Evolutionary conservation across 1,140 invertebrate genomes (phyloP).

Genomic region (Papilio polyxenes): DNA sequence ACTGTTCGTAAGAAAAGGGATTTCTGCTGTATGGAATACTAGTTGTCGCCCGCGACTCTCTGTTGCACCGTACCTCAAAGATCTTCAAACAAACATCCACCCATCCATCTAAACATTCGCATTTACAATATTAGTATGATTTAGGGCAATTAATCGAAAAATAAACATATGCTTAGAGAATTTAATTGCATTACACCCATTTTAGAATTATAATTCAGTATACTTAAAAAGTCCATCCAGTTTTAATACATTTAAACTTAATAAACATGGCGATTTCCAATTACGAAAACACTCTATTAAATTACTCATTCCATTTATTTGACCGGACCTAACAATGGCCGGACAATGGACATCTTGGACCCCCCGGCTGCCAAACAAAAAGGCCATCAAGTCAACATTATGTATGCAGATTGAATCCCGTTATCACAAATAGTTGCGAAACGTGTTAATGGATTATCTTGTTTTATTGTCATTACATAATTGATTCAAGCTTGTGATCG

Average conservation of each 20-base stretch:
- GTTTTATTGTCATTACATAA: slow-evolving; percentile 29
- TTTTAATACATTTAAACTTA: slow-evolving; percentile 1
- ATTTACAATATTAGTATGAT: no score
- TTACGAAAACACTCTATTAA: slow-evolving; percentile 36
- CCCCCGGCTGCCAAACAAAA: slow-evolving; percentile 24
- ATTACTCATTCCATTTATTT: slow-evolving; percentile 37
- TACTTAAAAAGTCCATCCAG: background rate
- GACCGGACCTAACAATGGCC: slow-evolving; percentile 7
- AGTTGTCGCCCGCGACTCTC: no score
- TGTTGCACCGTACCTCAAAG: no score
- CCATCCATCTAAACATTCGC: no score
- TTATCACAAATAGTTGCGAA: slow-evolving; percentile 12
- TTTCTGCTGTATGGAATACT: no score
- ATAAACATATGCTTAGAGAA: no score
- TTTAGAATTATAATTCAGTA: background rate
- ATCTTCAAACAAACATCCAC: no score
- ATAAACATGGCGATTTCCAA: slow-evolving; percentile 23
- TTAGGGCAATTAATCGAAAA: no score
- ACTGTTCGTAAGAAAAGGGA: no score
- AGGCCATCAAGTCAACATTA: slow-evolving; percentile 31
- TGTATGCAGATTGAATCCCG: slow-evolving; percentile 36
- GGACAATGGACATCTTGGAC: slow-evolving; percentile 31
- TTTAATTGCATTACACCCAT: no score
- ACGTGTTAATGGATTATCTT: slow-evolving; percentile 38
- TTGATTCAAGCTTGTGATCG: slow-evolving; percentile 32